Evolutionary conservation across 2,797 vertebrate species (phyloP), one percentile per base, ranked within the genome.

Genomic region (Podarcis siculus): DNA sequence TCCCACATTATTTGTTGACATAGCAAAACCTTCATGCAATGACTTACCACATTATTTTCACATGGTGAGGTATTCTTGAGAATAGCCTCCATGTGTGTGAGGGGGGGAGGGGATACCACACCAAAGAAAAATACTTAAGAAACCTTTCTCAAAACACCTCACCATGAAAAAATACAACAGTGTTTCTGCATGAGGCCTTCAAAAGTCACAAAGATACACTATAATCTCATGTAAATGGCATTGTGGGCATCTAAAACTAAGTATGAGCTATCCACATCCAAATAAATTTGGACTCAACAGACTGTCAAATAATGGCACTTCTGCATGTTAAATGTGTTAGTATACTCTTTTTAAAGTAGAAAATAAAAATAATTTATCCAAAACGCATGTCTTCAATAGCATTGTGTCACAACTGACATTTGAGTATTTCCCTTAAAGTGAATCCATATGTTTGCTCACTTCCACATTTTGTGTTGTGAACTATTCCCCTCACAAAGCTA

Each of bases 401-500:
- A 27, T 21, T 69, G n/a, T 12, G 49, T 79, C 12, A 3, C 42
- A 71, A 19, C 4, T 55, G 8, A 3, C 25, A 23, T 75, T 76
- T 75, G 8, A 42, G 23, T 49, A 45, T 30, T 58, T 19, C 58
- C 39, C n/a, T 66, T 79, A 85, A 80, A 73, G 23, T 30, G 75
- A 42, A 79, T 94, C 86, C 72, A 35, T 88, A 78, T 85, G 73
- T 85, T 84, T 90, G 81, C 66, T 45, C 84, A 58, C 73, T 92
- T 92, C 67, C 87, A 78, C 87, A 85, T 85, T 79, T 66, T 90
- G 49, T 49, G 49, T 49, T 49, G 49, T 49, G 49, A 49, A 49
- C 12, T 49, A 49, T 49, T 49, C 49, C 12, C 49, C 49, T 49
- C 12, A 49, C 49, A 49, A 49, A 49, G 49, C 49, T 49, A 49